These are phyloP conservation scores for Lophius americanus DNA, from an alignment of 2,797 vertebrate species.

Conservation along the genomic window DNA sequence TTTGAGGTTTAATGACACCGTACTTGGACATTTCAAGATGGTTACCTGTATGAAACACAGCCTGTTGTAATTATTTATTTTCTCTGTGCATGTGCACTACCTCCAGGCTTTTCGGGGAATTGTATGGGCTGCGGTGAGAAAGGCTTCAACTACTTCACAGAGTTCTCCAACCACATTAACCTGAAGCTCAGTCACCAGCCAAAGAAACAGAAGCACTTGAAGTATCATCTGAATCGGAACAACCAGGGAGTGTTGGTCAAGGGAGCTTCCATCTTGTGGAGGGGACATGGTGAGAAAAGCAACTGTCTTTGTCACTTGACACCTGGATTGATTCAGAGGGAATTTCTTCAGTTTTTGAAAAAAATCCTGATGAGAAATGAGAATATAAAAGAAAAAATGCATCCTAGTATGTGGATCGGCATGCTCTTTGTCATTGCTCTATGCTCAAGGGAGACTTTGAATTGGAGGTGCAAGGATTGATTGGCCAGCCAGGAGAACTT, in stretches of 20 bases:
- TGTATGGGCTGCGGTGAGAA: constrained; percentile 97
- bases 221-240: constrained; percentile 91
- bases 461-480: neutral
- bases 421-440: neutral
- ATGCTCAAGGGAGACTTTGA: neutral
- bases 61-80: neutral
- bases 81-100: neutral
- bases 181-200: constrained; percentile 96
- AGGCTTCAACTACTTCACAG: constrained; percentile 98
- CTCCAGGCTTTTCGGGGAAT: constrained; percentile 93
- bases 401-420: neutral
- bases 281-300: constrained; percentile 85
- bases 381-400: neutral
- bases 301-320: neutral
- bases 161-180: constrained; percentile 98
- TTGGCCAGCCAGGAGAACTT: no score
- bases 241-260: constrained; percentile 89
- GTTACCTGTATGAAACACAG: neutral
- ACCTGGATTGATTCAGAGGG: neutral
- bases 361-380: neutral
- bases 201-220: constrained; percentile 99
- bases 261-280: constrained; percentile 94
- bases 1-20: neutral
- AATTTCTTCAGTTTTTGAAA: neutral
- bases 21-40: no score